Conservation (phyloP, 2,888 invertebrate species). For the Biston stratarius region DNA sequence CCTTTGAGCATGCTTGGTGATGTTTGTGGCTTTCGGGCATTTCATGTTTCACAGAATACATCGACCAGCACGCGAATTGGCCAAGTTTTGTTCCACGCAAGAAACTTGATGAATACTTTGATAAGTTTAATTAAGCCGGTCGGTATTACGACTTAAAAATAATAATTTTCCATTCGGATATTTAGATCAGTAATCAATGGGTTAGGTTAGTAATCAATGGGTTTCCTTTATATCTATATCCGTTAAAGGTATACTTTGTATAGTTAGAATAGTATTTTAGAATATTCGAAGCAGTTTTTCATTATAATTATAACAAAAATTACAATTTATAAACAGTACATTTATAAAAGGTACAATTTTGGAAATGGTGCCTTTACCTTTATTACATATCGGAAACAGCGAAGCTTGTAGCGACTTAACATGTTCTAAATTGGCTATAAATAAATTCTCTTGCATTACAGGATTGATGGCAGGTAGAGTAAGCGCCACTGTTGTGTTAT, state of each 20-base stretch:
- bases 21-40: slow-evolving; percentile 39
- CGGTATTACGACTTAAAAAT: neutral
- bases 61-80: slow-evolving; percentile 53
- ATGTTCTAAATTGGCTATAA: slow-evolving; percentile 79
- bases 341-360: slow-evolving; percentile 49
- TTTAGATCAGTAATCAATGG: no score
- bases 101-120: slow-evolving; percentile 29
- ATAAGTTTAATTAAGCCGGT: slow-evolving; percentile 2
- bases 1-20: slow-evolving; percentile 35
- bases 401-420: slow-evolving; percentile 89
- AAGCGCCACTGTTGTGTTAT: slow-evolving; percentile 72
- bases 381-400: slow-evolving; percentile 87
- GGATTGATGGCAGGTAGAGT: slow-evolving; percentile 72
- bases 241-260: no score
- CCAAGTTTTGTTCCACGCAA: slow-evolving; percentile 28
- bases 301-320: neutral
- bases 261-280: no score
- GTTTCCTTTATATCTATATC: no score
- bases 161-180: no score
- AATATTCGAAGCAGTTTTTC: no score
- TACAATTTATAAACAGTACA: neutral
- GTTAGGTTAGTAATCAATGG: no score
- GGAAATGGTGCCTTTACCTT: slow-evolving; percentile 68
- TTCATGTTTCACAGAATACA: slow-evolving; percentile 52
- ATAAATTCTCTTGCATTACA: slow-evolving; percentile 73